These are phyloP conservation scores for Pseudomyrmex cubaensis DNA, from an alignment of 1,140 invertebrate genomes.

Conservation along the genomic window DNA sequence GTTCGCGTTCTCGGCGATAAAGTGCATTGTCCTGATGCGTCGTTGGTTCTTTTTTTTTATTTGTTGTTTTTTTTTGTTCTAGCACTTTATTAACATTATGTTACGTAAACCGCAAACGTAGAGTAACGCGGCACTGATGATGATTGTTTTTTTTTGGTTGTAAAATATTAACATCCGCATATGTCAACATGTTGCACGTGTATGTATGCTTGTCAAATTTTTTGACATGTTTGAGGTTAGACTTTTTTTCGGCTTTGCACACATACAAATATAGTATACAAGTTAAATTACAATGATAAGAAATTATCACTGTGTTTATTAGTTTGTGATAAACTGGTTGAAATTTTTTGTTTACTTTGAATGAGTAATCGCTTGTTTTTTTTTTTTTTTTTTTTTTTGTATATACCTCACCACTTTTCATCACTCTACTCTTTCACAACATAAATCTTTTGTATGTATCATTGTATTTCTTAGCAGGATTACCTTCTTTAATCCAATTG, in stretches of 20 bases:
- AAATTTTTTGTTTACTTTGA: background rate
- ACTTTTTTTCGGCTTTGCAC: background rate
- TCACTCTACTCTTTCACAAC: too few relatives aligned
- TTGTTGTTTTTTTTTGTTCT: background rate
- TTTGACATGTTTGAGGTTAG: slow-evolving; percentile 19
- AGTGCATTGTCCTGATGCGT: background rate
- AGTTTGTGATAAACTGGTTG: background rate
- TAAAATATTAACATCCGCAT: background rate
- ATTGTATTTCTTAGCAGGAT: too few relatives aligned
- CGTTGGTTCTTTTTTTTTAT: too few relatives aligned
- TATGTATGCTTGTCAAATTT: background rate
- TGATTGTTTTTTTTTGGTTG: background rate
- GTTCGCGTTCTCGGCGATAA: background rate
- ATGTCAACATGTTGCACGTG: background rate
- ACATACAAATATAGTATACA: too few relatives aligned
- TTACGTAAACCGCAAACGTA: slow-evolving; percentile 52
- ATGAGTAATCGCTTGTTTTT: background rate
- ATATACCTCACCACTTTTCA: too few relatives aligned
- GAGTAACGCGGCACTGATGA: background rate
- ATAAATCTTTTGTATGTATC: too few relatives aligned
- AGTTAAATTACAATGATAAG: background rate
- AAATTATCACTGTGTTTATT: background rate
- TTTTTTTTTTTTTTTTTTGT: too few relatives aligned
- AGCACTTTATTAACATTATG: background rate
- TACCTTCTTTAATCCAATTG: too few relatives aligned